Conservation (phyloP, 2,888 invertebrate species). For the Homarus gammarus region DNA sequence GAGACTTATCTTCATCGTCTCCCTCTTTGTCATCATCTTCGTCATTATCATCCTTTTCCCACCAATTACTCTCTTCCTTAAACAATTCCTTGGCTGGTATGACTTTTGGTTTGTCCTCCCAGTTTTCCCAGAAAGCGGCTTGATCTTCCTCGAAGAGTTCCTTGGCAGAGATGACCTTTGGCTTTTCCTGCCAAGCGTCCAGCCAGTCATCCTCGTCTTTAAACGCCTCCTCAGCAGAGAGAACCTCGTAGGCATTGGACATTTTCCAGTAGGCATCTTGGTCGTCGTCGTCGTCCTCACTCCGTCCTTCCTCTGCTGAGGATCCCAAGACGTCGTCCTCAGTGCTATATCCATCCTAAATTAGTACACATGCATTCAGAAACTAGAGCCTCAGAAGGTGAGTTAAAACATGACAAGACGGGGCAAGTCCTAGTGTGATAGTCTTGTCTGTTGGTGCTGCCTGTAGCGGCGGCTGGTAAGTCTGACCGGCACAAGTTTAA, state of each 20-base stretch:
- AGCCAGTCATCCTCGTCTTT: slow-evolving; percentile 66
- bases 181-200: slow-evolving; percentile 70
- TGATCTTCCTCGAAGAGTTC: slow-evolving; percentile 72
- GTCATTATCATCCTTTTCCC: slow-evolving; percentile 49
- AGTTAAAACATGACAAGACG: slow-evolving; percentile 49
- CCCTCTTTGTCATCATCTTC: slow-evolving; percentile 4
- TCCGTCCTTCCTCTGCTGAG: slow-evolving; percentile 10
- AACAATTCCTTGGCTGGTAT: slow-evolving; percentile 66
- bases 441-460: slow-evolving; percentile 35
- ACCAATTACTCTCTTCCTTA: slow-evolving; percentile 61
- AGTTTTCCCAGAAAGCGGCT: slow-evolving; percentile 67
- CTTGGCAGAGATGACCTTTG: slow-evolving; percentile 66
- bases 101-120: slow-evolving; percentile 49
- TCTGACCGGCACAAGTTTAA: slow-evolving; percentile 15
- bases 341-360: slow-evolving; percentile 67
- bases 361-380: slow-evolving; percentile 74
- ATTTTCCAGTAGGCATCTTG: slow-evolving; percentile 75
- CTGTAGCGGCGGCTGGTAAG: slow-evolving; percentile 41
- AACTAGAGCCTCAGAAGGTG: slow-evolving; percentile 43
- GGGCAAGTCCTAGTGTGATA: slow-evolving; percentile 54
- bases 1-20: slow-evolving; percentile 19
- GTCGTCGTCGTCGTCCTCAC: slow-evolving; percentile 49
- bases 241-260: slow-evolving; percentile 71
- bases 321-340: slow-evolving; percentile 46
- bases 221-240: slow-evolving; percentile 71